Conservation (phyloP, 2,888 invertebrate genomes). For the Acrobasis repandana region DNA sequence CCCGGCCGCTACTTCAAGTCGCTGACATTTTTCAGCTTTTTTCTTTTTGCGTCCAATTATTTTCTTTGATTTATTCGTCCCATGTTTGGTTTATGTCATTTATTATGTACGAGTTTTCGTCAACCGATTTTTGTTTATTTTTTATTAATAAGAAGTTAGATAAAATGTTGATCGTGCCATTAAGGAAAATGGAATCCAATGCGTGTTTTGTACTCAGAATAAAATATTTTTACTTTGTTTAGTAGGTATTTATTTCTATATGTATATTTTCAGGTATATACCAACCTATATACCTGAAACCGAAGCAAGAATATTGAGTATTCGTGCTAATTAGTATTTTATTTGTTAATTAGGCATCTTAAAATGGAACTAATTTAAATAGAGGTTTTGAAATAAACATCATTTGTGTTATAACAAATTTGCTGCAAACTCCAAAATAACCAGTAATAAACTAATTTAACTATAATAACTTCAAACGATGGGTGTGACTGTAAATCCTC, state of each 20-base stretch:
- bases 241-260: too few species aligned
- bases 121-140: background rate
- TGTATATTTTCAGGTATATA: too few species aligned
- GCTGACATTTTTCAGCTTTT: slow-evolving; percentile 12
- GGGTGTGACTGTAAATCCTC: background rate
- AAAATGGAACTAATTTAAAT: background rate
- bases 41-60: slow-evolving; percentile 13
- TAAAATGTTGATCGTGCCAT: too few species aligned
- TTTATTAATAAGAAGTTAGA: background rate
- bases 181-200: too few species aligned
- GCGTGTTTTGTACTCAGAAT: too few species aligned
- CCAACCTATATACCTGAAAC: background rate
- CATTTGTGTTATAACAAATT: background rate
- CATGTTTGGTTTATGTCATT: background rate
- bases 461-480: slow-evolving; percentile 6
- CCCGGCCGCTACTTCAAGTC: slow-evolving; percentile 16
- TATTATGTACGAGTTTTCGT: background rate
- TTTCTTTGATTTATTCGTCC: slow-evolving; percentile 16
- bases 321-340: background rate
- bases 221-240: too few species aligned
- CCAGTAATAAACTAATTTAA: slow-evolving; percentile 18
- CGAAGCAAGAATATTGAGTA: too few species aligned
- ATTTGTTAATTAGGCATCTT: background rate
- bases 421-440: background rate
- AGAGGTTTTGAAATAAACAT: slow-evolving; percentile 6